phyloP scores from a whole-genome alignment of 2,888 invertebrate species.

The Zele albiditarsus region DNA sequence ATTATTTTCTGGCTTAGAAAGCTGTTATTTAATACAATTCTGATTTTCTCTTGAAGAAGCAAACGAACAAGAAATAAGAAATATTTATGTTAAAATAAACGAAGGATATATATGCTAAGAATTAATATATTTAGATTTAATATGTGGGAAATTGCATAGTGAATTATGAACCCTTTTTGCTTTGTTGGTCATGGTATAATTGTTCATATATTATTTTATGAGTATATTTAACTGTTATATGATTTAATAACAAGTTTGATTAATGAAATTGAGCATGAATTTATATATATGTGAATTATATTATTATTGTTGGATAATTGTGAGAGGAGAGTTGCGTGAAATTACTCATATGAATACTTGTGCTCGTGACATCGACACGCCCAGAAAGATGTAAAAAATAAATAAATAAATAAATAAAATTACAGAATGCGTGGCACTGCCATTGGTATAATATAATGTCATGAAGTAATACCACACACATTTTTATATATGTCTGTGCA shows the following conservation, averaged over 20 bases:
- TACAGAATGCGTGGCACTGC: slow-evolving; percentile 48
- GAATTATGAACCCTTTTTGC: too few relatives aligned
- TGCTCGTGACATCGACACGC: slow-evolving; percentile 43
- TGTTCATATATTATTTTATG: background rate
- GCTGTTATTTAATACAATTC: slow-evolving; percentile 12
- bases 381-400: slow-evolving; percentile 38
- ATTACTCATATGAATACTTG: slow-evolving; percentile 38
- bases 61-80: too few relatives aligned
- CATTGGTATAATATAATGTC: slow-evolving; percentile 16
- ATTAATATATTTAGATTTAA: too few relatives aligned
- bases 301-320: background rate
- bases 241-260: background rate
- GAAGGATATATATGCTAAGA: too few relatives aligned
- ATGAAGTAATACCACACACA: slow-evolving; percentile 38
- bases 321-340: slow-evolving; percentile 31
- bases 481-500: slow-evolving; percentile 39
- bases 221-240: background rate
- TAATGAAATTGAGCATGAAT: background rate
- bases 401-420: slow-evolving; percentile 43
- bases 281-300: background rate
- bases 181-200: too few relatives aligned
- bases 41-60: background rate
- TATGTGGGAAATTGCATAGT: too few relatives aligned
- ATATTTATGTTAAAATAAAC: too few relatives aligned
- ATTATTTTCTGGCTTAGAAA: slow-evolving; percentile 5